phyloP scores from a whole-genome alignment of 2,113 vertebrate genomes.

The Hippoglossus stenolepis region DNA sequence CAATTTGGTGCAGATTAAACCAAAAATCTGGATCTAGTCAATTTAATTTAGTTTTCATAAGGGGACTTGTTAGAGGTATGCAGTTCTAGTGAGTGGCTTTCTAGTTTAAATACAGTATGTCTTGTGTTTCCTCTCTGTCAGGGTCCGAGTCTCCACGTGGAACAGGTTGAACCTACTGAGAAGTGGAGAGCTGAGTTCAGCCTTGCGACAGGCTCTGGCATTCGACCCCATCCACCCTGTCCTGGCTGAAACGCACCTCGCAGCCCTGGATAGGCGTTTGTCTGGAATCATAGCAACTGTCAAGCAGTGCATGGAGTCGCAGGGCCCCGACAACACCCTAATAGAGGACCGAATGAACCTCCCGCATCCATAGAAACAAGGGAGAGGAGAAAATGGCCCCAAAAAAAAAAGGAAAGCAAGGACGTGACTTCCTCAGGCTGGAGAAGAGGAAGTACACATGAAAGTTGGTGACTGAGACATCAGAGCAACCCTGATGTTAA shows the following conservation, averaged over 20 bases:
- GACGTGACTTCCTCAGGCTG: conserved; percentile 10
- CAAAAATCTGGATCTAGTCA: no score
- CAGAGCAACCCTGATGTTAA: background rate
- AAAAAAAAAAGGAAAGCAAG: background rate
- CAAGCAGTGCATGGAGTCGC: conserved; percentile 95
- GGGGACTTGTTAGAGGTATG: background rate
- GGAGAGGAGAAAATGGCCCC: background rate
- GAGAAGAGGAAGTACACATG: background rate
- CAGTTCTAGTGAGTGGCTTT: background rate
- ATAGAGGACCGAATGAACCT: conserved; percentile 98
- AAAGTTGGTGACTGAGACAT: background rate
- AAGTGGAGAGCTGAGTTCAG: conserved; percentile 89
- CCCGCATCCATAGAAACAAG: conserved; percentile 84
- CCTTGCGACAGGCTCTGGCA: conserved; percentile 88
- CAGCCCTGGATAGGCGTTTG: conserved; percentile 91
- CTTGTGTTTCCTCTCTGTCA: conserved; percentile 54
- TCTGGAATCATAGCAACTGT: conserved; percentile 88
- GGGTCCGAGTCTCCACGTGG: conserved; percentile 96
- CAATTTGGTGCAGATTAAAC: no score
- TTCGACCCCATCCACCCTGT: conserved; percentile 93
- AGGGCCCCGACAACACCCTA: conserved; percentile 90
- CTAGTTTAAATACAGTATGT: background rate
- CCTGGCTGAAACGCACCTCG: conserved; percentile 88
- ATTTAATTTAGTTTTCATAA: no score
- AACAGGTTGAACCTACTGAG: conserved; percentile 93